Percentiles rank a stretch among this genome's conserved stretches.
These are phyloP conservation scores for Acromyrmex heyeri DNA, from an alignment of 1,140 invertebrate genomes.

Conservation along the genomic window DNA sequence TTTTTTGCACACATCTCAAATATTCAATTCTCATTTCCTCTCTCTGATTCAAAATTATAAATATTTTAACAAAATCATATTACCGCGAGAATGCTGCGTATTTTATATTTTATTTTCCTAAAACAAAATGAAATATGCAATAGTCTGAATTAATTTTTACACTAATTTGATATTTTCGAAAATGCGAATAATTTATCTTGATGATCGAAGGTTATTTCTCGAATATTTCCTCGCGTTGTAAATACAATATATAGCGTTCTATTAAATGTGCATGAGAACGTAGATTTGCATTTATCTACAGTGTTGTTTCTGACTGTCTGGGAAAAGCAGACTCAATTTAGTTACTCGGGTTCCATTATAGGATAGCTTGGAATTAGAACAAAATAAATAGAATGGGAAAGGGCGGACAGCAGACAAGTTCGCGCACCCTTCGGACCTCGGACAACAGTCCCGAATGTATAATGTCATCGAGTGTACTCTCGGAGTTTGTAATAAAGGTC, in stretches of 20 bases:
- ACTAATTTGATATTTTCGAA: slow-evolving; percentile 26
- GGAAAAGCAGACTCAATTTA: slow-evolving; percentile 26
- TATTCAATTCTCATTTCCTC: too few relatives aligned
- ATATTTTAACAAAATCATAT: too few relatives aligned
- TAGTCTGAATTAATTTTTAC: slow-evolving; percentile 8
- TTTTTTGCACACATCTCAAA: too few relatives aligned
- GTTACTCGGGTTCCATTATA: slow-evolving; percentile 11
- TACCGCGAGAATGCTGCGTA: not conserved
- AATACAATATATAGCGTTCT: not conserved
- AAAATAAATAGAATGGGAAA: slow-evolving; percentile 58
- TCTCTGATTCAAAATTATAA: too few relatives aligned
- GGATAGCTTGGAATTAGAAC: slow-evolving; percentile 36
- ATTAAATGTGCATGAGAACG: not conserved
- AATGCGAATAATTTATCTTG: slow-evolving; percentile 28
- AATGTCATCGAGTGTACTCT: not conserved
- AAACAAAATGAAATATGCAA: not conserved
- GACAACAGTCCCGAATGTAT: not conserved
- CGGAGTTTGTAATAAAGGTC: not conserved
- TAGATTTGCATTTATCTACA: slow-evolving; percentile 15
- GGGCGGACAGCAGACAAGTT: not conserved
- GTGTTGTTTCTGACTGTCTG: not conserved
- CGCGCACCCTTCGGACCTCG: not conserved
- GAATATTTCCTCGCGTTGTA: slow-evolving; percentile 34
- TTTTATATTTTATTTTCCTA: not conserved
- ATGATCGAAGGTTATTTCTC: not conserved